Conservation (phyloP, 2,797 vertebrate species). For the Selene dorsalis region DNA sequence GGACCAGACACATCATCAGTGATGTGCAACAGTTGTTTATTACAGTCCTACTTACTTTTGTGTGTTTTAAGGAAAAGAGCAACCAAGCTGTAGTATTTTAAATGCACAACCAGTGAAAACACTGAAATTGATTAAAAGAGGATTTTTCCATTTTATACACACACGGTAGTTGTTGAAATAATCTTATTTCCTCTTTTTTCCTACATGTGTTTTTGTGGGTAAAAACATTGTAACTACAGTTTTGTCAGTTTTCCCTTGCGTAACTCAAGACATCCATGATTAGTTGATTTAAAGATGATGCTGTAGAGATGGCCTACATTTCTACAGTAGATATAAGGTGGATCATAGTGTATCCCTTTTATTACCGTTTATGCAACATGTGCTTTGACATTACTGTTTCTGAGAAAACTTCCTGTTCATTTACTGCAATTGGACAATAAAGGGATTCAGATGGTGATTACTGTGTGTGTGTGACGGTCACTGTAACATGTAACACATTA, state of each 20-base stretch:
- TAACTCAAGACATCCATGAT: neutral
- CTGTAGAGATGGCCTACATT: neutral
- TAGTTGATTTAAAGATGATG: neutral
- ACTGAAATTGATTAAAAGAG: neutral
- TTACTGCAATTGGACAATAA: neutral
- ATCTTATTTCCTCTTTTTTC: neutral
- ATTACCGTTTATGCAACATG: neutral
- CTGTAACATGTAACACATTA: slow-evolving; percentile 9
- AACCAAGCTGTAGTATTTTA: neutral
- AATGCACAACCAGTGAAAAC: neutral
- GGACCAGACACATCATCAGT: neutral
- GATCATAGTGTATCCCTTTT: neutral
- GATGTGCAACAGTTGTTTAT: neutral
- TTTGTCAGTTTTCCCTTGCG: neutral
- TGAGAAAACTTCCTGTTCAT: neutral
- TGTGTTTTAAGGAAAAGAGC: neutral
- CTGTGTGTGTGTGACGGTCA: neutral
- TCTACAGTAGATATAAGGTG: neutral
- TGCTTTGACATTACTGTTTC: neutral
- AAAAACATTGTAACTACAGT: neutral
- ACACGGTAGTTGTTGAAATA: neutral
- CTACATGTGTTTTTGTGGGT: neutral
- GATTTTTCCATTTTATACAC: neutral
- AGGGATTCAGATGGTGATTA: neutral
- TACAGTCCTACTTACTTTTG: neutral